Evolutionary conservation across 30 jellyfish, hydroid and myxozoan species (phyloP), one percentile per base, ranked within the genome.

Genomic region (Catostylus mosaicus): DNA sequence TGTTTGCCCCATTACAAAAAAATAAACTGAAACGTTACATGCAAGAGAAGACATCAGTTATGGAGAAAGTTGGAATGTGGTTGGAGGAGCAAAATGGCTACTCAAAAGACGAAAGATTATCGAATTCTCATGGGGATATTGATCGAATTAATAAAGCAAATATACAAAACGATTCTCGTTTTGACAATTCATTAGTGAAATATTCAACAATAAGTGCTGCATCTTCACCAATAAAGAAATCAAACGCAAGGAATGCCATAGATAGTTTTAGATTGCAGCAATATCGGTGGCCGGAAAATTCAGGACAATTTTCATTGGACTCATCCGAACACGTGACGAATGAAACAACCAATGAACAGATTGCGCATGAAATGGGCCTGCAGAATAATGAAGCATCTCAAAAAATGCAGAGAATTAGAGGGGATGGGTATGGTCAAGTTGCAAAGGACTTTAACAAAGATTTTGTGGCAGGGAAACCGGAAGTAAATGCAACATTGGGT

Each of bases 41-140:
- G 93, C 90, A 79, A 70, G 84, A 72, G 27, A 54, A 73, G 22
- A 79, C 90, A 33, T 70, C 93, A 9, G 87, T 79, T 24, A 89
- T 80, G 73, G 99, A 95, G 45, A 95, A 95, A 57, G 99, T 95
- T 62, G 99, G 99, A 8, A 76, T 87, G 50, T 95, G 99, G 99
- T 91, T 95, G 24, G 94, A 85, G 33, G 97, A 87, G 26, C 96
- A 89, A 65, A 69, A 71, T 18, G 96, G 79, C 36, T 57, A 82
- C 61, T 43, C 67, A 0, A 69, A 59, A 35, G 92, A 82, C 2
- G 92, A 82, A 26, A 36, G 92, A 26, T 43, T 82, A 24, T 50
- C 92, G 20, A 74, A 47, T 37, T 82, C 92, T 11, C 82, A 74
- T 82, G 86, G 92, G 1, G 92, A 60, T 37, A 67, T 82, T 47